Base-by-base conservation (phyloP, 2,113 vertebrate species). In the Cairina moschata region DNA sequence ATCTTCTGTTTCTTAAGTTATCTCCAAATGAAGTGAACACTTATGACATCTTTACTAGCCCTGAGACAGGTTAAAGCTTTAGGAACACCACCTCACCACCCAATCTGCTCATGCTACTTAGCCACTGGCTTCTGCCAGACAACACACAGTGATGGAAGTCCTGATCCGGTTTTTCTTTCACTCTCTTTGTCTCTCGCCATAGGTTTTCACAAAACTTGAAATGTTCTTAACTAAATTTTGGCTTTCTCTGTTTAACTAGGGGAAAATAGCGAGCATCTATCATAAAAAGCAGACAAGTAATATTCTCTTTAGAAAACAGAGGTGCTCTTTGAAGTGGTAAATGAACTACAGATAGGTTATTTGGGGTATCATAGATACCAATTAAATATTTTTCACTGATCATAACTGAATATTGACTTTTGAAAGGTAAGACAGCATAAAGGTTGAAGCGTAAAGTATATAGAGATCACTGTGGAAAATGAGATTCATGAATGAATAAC, bases 401-500 rank as follows among this genome's bases (percentile, higher is more conserved):
- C 31, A 20, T 50, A 88, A 56, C 3, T 65, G 69, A 88, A 77
- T 17, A 73, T 1, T 38, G 76, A 44, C n/a, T 88, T 92, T 67
- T 75, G 32, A 66, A 83, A 88, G 11, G 44, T 73, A 83, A 72
- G 22, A 42, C 1, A 11, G 32, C 68, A 4, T 50, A 54, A 83
- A 90, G 29, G 29, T 13, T 88, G 38, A 91, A 83, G 28, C 63
- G 10, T 31, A 86, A 76, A 88, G 3, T 71, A 72, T 21, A 34
- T 42, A 90, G 62, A 79, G 46, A 78, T 50, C 73, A 54, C 46
- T 72, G 48, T 86, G 32, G 29, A 71, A 93, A 96, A 83, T 59
- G 22, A 88, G 76, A 91, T 91, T 88, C 68, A 81, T 82, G 86
- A 96, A 91, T 93, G 67, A 95, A 65, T 92, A 88, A 81, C 65